Evolutionary conservation across 2,797 vertebrate genomes (phyloP), one percentile per base, ranked within the genome.

Genomic region (Pangasius mekongensis): DNA sequence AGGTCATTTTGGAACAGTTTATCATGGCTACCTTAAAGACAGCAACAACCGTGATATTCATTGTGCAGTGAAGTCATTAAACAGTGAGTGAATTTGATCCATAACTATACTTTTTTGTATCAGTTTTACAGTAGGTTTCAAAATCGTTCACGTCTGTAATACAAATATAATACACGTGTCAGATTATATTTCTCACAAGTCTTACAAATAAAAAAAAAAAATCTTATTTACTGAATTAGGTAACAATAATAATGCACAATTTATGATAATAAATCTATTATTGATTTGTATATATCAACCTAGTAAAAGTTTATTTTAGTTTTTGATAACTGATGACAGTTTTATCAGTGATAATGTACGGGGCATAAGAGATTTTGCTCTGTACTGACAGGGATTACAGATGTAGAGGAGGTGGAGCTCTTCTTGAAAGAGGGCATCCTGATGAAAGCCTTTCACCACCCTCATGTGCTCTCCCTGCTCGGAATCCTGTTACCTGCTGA

Each of bases 1-100:
- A 99, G 99, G 99, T 67, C 98, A 99, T 90, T 99, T 99, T 87
- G 99, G 99, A 82, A 97, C 97, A 0, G 99, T 99, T 91, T 99
- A 98, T 94, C 99, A 99, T 0, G 98, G 99, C 83, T 97, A 97
- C 91, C 97, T 98, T 87, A 96, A 39, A 1, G 98, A 98, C 54
- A 93, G 96, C 0, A 94, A 94, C 85, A 94, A 96, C 90, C 96
- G 95, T 87, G 95, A 96, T 69, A 94, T 97, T 77, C 98, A 98
- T 94, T 99, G 99, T 14, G 99, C 99, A 0, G 93, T 99, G 89
- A 99, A 99, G 92, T 99, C 98, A 10, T 93, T 99, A 91, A 98
- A 97, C 92, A 97, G 98, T 99, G 92, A 97, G 99, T 91, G 7
- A 74, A 83, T 76, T 64, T 49, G 52, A 58, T 33, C 47, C 43